Percentiles rank a stretch among this genome's conserved stretches.
phyloP scores from a whole-genome alignment of 2,888 invertebrate genomes.

The Troides aeacus region DNA sequence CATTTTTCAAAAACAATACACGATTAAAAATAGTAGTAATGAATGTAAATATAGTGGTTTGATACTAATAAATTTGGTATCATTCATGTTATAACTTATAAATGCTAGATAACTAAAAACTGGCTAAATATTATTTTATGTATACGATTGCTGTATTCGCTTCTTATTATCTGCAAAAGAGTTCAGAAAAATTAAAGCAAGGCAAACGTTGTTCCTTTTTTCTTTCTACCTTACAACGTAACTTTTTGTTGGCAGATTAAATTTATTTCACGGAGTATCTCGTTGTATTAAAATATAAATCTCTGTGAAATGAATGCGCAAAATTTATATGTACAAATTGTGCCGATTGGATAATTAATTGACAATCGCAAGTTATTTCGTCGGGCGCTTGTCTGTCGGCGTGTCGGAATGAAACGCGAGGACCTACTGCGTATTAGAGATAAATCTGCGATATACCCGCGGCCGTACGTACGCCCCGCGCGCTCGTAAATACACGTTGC shows the following conservation, averaged over 20 bases:
- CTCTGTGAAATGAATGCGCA: not conserved
- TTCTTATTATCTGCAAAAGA: not conserved
- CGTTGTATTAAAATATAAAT: slow-evolving; percentile 8
- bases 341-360: slow-evolving; percentile 15
- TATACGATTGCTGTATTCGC: not conserved
- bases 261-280: not conserved
- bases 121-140: not conserved
- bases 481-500: slow-evolving; percentile 10
- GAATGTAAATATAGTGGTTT: too few relatives aligned
- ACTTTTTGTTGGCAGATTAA: not conserved
- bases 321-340: slow-evolving; percentile 22
- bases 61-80: too few relatives aligned
- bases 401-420: slow-evolving; percentile 15
- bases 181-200: not conserved
- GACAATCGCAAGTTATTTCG: slow-evolving; percentile 22
- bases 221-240: not conserved
- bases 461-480: not conserved
- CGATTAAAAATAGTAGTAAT: too few relatives aligned
- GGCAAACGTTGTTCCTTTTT: not conserved
- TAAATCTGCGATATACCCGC: slow-evolving; percentile 14
- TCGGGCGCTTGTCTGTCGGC: slow-evolving; percentile 10
- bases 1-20: not conserved
- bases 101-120: not conserved
- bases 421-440: slow-evolving; percentile 17
- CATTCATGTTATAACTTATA: too few relatives aligned